Percentiles rank a stretch among this genome's conserved stretches.
Conservation (phyloP, 2,888 invertebrate species). For the Meandrusa payeni region DNA sequence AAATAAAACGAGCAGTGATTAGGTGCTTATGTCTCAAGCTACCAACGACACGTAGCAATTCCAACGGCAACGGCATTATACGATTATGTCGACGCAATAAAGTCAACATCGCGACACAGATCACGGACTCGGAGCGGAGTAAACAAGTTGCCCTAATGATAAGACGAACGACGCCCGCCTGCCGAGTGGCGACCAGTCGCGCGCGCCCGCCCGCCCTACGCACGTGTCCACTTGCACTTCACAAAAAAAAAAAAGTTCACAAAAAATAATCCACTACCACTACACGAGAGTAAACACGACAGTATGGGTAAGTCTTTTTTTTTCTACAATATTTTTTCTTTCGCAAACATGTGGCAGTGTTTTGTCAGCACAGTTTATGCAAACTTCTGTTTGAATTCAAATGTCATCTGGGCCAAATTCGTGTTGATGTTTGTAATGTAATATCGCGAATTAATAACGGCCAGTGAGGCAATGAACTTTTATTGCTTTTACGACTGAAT, state of each 20-base stretch:
- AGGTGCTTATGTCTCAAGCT: too few species aligned
- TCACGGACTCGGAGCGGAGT: conserved; percentile 55
- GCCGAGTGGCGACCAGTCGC: conserved; percentile 36
- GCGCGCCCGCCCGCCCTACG: conserved; percentile 55
- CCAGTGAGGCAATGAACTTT: conserved; percentile 34
- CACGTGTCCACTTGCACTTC: conserved; percentile 43
- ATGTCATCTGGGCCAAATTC: neutral
- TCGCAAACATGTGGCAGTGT: conserved; percentile 29
- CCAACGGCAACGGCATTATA: conserved; percentile 33
- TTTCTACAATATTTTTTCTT: neutral
- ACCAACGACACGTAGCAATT: conserved; percentile 10
- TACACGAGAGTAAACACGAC: conserved; percentile 27
- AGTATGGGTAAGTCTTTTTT: conserved; percentile 42
- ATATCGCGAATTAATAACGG: conserved; percentile 26
- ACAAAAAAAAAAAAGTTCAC: conserved; percentile 22
- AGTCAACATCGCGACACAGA: conserved; percentile 55
- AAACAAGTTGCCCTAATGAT: conserved; percentile 68
- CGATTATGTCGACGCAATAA: conserved; percentile 41
- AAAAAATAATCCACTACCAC: conserved; percentile 6
- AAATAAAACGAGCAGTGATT: neutral
- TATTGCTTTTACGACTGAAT: conserved; percentile 41
- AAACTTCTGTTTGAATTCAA: conserved; percentile 6
- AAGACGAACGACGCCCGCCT: conserved; percentile 53
- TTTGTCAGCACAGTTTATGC: conserved; percentile 2
- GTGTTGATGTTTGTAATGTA: conserved; percentile 12